Base-by-base conservation (phyloP, 2,113 vertebrate genomes). In the Scolopax mira region DNA sequence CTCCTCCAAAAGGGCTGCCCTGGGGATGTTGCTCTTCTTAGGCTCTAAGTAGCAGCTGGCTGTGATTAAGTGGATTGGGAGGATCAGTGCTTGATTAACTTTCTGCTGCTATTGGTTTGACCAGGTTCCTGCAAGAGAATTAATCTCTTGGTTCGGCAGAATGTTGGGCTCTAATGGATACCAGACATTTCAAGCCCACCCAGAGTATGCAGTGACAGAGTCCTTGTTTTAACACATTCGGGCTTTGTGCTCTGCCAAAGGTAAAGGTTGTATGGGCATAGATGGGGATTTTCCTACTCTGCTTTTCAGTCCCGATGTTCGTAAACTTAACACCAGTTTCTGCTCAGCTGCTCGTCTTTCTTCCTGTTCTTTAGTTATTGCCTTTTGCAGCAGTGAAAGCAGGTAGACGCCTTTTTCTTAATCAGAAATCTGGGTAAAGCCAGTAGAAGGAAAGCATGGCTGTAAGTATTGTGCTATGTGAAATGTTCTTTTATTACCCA, bases 71-170 rank as follows among this genome's bases (percentile, higher is more conserved):
- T 64, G 97, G 97, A 98, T 98, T 98, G 96, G 77, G 89, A 77
- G 98, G 98, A 98, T 98, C 98, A 98, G 95, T 44, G 94, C 97
- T 96, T 97, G 98, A 98, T 98, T 98, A 98, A 98, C 97, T 97
- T 95, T 98, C 97, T 97, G 96, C 97, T 98, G 97, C 97, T 97
- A 88, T 97, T 96, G 97, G 95, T 98, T 98, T 98, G 96, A 97
- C 94, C 89, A 82, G 97, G 97, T 97, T 98, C 97, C 98, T 98
- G 98, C 97, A 97, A 95, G 85, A 97, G 97, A 98, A 98, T 98
- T 98, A 98, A 98, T 97, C 96, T 92, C 85, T 93, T 95, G 97
- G 96, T 98, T 98, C 61, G 93, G 96, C 91, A 97, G 95, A 98
- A 97, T 85, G 97, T 97, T 88, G 98, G 94, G 92, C 95, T 96